Conservation (phyloP, 1,140 invertebrate species). For the Alviniconcha marisindica region DNA sequence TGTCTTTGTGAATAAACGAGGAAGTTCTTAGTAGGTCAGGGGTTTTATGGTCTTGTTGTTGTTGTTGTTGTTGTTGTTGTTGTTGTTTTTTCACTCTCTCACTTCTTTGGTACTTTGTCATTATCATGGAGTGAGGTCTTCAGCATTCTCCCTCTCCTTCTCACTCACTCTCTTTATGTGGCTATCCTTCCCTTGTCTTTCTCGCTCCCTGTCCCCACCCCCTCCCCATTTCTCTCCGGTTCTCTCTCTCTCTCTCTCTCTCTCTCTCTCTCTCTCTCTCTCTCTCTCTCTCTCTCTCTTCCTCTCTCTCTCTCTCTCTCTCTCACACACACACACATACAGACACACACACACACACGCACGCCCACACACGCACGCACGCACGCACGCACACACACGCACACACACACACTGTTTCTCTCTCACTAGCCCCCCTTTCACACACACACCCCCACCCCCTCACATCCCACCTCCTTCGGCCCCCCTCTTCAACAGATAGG, state of each 20-base stretch:
- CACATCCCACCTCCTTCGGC: too few species aligned
- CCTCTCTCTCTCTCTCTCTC: neutral
- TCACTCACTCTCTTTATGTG: neutral
- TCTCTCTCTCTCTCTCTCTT: conserved; percentile 33
- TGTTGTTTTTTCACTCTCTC: conserved; percentile 11
- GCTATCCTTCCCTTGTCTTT: conserved; percentile 32
- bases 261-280: neutral
- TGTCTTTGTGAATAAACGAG: too few species aligned
- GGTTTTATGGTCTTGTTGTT: too few species aligned
- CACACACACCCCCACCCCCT: too few species aligned
- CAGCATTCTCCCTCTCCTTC: neutral
- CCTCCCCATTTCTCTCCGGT: conserved; percentile 22
- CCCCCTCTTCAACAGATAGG: too few species aligned
- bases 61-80: too few species aligned
- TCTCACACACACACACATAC: neutral
- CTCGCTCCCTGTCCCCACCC: conserved; percentile 17
- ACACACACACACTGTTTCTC: too few species aligned
- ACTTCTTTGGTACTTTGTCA: neutral
- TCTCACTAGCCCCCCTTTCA: too few species aligned
- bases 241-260: conserved; percentile 32
- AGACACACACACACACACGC: too few species aligned
- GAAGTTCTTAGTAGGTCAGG: too few species aligned
- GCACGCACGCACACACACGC: too few species aligned
- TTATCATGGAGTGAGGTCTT: neutral
- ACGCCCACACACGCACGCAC: too few species aligned